Percentiles rank a stretch among this genome's conserved stretches.
These are phyloP conservation scores for Tridacna crocea DNA, from an alignment of 2,888 invertebrate genomes.

Conservation along the genomic window DNA sequence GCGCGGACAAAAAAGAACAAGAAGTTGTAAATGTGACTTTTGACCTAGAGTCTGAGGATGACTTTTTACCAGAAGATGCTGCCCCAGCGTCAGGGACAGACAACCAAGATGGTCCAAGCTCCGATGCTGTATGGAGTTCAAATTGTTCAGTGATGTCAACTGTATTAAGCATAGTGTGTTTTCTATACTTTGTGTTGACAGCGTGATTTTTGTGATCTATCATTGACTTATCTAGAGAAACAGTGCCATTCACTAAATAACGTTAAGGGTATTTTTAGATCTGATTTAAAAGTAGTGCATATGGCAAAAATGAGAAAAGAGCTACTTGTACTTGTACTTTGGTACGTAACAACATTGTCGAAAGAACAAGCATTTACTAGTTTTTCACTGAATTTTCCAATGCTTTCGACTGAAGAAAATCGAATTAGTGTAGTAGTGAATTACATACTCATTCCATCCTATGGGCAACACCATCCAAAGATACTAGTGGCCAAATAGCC, in stretches of 20 bases:
- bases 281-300: too few species aligned
- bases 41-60: background rate
- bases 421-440: too few species aligned
- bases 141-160: background rate
- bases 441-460: too few species aligned
- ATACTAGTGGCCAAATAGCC: too few species aligned
- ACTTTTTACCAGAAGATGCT: background rate
- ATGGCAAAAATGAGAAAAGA: too few species aligned
- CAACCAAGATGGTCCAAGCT: slow-evolving; percentile 6
- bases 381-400: too few species aligned
- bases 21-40: background rate
- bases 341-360: too few species aligned
- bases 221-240: background rate
- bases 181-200: background rate
- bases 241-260: background rate
- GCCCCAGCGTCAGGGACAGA: background rate
- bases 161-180: background rate
- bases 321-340: too few species aligned
- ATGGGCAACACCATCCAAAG: too few species aligned
- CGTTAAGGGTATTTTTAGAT: too few species aligned
- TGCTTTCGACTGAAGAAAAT: too few species aligned
- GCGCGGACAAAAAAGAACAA: background rate
- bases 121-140: background rate
- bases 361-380: too few species aligned
- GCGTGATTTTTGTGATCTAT: background rate